Conservation (phyloP, 1,140 invertebrate genomes). For the Asbolus verrucosus region DNA sequence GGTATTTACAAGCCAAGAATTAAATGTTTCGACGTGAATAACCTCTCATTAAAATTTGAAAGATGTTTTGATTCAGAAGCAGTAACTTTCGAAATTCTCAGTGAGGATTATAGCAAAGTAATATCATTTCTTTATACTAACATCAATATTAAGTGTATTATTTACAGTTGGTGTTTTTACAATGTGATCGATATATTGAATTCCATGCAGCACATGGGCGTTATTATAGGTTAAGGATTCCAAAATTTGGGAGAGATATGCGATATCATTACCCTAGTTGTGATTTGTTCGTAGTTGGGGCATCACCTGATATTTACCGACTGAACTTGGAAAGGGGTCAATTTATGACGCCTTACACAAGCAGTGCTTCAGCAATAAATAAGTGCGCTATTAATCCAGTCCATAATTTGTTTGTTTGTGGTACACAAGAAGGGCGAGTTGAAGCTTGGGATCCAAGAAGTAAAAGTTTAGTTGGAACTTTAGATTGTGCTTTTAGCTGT, state of each 20-base stretch:
- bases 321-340: constrained; percentile 96
- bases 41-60: constrained; percentile 98
- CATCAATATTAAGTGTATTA: constrained; percentile 28
- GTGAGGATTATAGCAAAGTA: constrained; percentile 92
- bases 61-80: constrained; percentile 97
- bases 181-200: constrained; percentile 92
- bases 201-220: constrained; percentile 94
- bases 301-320: constrained; percentile 90
- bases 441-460: constrained; percentile 96
- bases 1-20: constrained; percentile 97
- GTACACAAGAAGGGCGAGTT: constrained; percentile 91
- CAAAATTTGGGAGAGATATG: constrained; percentile 95
- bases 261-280: constrained; percentile 90
- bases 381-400: constrained; percentile 89
- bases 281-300: constrained; percentile 93
- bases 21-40: constrained; percentile 95
- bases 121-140: constrained; percentile 31
- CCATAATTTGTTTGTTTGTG: constrained; percentile 89
- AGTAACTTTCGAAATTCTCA: constrained; percentile 86
- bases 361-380: constrained; percentile 83
- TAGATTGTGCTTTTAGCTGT: constrained; percentile 89
- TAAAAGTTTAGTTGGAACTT: constrained; percentile 78
- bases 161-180: constrained; percentile 82
- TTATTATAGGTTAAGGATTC: constrained; percentile 92
- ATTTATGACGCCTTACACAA: constrained; percentile 87